Conservation (phyloP, 2,113 vertebrate genomes). For the Lamprologus lemairii region DNA sequence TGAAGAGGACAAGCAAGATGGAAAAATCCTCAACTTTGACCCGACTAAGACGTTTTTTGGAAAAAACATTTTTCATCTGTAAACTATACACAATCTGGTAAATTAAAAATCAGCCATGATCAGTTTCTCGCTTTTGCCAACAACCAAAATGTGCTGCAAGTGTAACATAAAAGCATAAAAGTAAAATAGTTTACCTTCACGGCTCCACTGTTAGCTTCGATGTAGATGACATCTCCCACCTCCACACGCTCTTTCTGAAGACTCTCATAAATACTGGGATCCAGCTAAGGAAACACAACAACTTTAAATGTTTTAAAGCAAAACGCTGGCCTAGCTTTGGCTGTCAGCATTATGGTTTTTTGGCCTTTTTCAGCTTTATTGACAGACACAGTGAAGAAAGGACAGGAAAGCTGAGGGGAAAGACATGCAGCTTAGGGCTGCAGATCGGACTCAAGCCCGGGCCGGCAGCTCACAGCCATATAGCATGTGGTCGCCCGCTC, state of each 20-base stretch:
- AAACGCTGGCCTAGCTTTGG: neutral
- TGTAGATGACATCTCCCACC: conserved; percentile 97
- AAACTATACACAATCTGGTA: neutral
- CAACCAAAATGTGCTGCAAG: neutral
- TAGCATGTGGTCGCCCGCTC: neutral
- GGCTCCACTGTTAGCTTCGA: conserved; percentile 96
- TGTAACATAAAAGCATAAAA: neutral
- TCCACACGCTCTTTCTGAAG: conserved; percentile 96
- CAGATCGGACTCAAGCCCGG: neutral
- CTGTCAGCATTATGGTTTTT: neutral
- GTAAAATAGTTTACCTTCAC: conserved; percentile 81
- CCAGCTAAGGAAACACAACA: conserved; percentile 75
- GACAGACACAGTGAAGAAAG: neutral
- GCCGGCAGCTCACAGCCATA: neutral
- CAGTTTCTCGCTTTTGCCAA: neutral
- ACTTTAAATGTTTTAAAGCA: neutral
- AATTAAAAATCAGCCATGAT: neutral
- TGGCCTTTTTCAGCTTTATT: neutral
- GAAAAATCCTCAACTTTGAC: neutral
- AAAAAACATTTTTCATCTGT: neutral
- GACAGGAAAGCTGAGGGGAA: neutral
- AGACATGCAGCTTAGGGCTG: neutral
- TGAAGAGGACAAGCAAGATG: neutral
- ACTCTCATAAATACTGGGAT: conserved; percentile 98
- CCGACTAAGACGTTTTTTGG: neutral